These are phyloP conservation scores for Muscicapa striata DNA, from an alignment of 2,797 vertebrate genomes.

Conservation along the genomic window DNA sequence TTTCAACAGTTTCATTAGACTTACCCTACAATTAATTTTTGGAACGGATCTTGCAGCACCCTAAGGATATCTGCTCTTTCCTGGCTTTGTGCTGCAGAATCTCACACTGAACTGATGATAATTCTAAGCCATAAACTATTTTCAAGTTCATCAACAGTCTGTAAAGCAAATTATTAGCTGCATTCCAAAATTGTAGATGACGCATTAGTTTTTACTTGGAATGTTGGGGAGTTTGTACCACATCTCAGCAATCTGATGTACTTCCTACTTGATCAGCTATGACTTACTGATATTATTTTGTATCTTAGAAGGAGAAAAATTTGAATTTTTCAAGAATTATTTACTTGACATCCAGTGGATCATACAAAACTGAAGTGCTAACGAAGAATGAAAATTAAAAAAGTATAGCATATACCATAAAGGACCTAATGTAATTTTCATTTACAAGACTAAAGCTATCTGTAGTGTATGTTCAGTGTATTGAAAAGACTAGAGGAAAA, in stretches of 20 bases:
- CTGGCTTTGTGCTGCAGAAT: not conserved
- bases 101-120: not conserved
- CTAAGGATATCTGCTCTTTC: slow-evolving; percentile 28
- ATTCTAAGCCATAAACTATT: not conserved
- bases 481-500: not conserved
- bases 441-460: not conserved
- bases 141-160: not conserved
- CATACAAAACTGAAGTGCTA: not conserved
- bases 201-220: not conserved
- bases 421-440: not conserved
- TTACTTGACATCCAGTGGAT: not conserved
- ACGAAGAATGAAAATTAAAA: not conserved
- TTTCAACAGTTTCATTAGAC: slow-evolving; percentile 50
- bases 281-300: not conserved
- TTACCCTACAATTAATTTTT: slow-evolving; percentile 57
- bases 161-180: not conserved
- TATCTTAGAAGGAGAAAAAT: not conserved
- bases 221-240: not conserved
- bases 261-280: not conserved
- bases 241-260: not conserved
- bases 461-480: not conserved
- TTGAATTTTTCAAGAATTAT: not conserved
- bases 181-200: not conserved
- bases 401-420: not conserved
- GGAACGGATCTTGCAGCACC: slow-evolving; percentile 29